Evolutionary conservation across 53 echinoderm and acorn worm genomes (phyloP), one percentile per base, ranked within the genome.

Genomic region (Holothuria scabra): DNA sequence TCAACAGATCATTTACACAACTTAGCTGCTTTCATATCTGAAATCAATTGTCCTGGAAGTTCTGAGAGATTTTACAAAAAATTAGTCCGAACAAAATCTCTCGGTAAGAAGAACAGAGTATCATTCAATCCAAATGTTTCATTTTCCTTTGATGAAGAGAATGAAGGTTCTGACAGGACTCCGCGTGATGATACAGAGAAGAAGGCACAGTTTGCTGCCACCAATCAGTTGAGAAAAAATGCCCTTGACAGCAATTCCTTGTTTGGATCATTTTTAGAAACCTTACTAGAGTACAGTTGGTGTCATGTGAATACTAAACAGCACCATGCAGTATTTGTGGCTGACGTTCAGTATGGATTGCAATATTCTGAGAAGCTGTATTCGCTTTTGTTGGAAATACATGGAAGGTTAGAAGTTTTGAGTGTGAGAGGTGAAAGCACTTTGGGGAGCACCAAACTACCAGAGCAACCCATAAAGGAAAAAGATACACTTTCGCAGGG

Each of bases 11-110:
- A 83, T 9, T 56, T 93, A 29, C 84, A 74, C 24, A 90, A 85
- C 58, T 60, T 91, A 32, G 83, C 88, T 1, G 63, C 88, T 18
- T 55, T 85, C 28, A 67, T 93, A 21, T 67, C 91, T 1, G 85
- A 90, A 9, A 64, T 90, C 38, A 62, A 81, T 31, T 85, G 26
- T 10, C 85, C 81, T 6, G 90, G 85, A 20, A 72, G 74, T 29
- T 65, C 71, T 19, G 79, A 68, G 26, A 18, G n/a, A 25, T 38
- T 81, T 38, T 81, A 63, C 29, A 64, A 34, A 28, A 81, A 74
- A 31, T 56, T 78, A 28, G 48, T 59, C 11, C 37, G 85, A 12
- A 63, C 46, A 7, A 61, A 63, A 38, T 81, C 82, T 0, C 11
- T 59, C 1, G 82, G 82, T 22, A 63, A 41, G 23, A 33, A 46